phyloP scores from a whole-genome alignment of 1,140 invertebrate genomes.

The Proctacanthus coquilletti region DNA sequence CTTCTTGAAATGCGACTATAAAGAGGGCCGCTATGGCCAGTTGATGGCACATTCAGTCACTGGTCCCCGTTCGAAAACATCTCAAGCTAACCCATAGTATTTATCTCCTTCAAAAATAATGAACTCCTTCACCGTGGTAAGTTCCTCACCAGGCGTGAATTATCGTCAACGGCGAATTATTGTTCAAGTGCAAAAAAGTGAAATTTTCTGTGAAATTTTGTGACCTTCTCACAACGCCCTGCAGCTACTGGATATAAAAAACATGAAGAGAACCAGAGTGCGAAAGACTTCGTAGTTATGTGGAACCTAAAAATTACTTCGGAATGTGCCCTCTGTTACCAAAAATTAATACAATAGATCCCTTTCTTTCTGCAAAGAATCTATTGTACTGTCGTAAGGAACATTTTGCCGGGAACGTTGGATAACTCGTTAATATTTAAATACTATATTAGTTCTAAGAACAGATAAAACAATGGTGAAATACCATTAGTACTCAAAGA shows the following conservation, averaged over 20 bases:
- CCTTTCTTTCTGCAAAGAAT: neutral
- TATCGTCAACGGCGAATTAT: too few relatives aligned
- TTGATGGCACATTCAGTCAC: slow-evolving; percentile 28
- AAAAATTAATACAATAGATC: slow-evolving; percentile 9
- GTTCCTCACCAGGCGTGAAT: too few relatives aligned
- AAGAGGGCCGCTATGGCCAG: slow-evolving; percentile 21
- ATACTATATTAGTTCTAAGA: neutral
- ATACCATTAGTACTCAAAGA: neutral
- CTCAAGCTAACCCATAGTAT: slow-evolving; percentile 25
- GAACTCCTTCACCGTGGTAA: slow-evolving; percentile 32
- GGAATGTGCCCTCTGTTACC: too few relatives aligned
- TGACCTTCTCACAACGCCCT: slow-evolving; percentile 4
- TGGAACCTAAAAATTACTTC: too few relatives aligned
- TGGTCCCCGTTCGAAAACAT: slow-evolving; percentile 29
- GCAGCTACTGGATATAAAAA: slow-evolving; percentile 8
- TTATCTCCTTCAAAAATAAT: slow-evolving; percentile 24
- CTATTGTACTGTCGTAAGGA: neutral
- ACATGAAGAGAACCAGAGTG: neutral
- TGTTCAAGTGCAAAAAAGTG: neutral
- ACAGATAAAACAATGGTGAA: neutral
- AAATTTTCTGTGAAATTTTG: slow-evolving; percentile 1
- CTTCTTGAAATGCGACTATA: slow-evolving; percentile 15
- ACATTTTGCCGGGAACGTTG: too few relatives aligned
- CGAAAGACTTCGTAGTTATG: too few relatives aligned
- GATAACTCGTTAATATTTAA: neutral